phyloP scores from a whole-genome alignment of 1,140 invertebrate species.

The Hydropsyche tenuis region DNA sequence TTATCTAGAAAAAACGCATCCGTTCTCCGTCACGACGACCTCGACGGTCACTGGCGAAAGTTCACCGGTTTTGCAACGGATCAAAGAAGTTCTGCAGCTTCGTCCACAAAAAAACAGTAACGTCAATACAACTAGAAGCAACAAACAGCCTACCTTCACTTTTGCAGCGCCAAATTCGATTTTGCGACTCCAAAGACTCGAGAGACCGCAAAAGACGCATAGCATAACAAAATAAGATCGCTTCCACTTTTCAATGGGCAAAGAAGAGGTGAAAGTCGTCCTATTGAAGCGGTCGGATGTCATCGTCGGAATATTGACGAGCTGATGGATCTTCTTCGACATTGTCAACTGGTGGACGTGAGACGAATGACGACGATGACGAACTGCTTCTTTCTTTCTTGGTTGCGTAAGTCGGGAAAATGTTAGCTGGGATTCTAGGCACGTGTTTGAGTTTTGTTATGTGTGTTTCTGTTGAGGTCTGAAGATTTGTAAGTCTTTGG shows the following conservation, averaged over 20 bases:
- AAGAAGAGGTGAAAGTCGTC: slow-evolving; percentile 1
- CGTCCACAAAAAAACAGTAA: not conserved
- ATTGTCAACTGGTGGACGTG: not conserved
- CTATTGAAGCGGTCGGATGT: slow-evolving; percentile 12
- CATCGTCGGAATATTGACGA: slow-evolving; percentile 18
- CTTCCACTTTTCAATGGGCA: not conserved
- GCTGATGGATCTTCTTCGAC: not conserved
- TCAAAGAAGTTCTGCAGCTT: slow-evolving; percentile 4
- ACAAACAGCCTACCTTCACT: slow-evolving; percentile 22
- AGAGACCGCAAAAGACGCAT: no score
- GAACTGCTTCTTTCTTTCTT: not conserved
- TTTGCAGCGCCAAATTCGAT: not conserved
- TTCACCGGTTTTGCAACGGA: slow-evolving; percentile 20
- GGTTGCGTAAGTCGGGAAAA: not conserved
- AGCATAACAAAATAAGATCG: no score
- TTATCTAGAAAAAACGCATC: not conserved
- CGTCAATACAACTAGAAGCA: not conserved
- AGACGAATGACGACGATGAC: not conserved
- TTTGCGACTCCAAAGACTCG: no score
- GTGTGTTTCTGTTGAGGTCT: no score
- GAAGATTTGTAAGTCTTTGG: no score
- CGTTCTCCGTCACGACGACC: slow-evolving; percentile 5
- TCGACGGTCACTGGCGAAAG: slow-evolving; percentile 24
- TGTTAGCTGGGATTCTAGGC: no score
- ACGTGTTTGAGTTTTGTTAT: not conserved